These are phyloP conservation scores for Drosophila kepulauana DNA, from an alignment of 1,140 invertebrate species.

Conservation along the genomic window DNA sequence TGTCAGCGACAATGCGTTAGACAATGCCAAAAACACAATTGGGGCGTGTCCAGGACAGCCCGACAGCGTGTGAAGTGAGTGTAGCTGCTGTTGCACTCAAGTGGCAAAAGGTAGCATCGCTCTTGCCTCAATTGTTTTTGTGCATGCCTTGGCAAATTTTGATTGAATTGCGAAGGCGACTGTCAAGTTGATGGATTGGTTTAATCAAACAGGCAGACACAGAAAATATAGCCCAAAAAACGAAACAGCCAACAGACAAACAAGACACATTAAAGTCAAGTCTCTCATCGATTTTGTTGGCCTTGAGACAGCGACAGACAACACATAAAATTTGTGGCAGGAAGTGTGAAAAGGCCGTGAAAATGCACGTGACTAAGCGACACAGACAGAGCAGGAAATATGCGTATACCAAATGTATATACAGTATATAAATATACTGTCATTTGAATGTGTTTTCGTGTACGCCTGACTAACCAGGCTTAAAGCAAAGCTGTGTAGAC, in stretches of 20 bases:
- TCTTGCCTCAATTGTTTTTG: conserved; percentile 68
- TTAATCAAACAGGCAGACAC: conserved; percentile 57
- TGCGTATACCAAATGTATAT: not conserved
- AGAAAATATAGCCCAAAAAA: too few species aligned
- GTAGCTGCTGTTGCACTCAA: conserved; percentile 15
- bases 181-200: conserved; percentile 67
- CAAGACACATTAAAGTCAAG: conserved; percentile 8
- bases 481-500: conserved; percentile 52
- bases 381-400: conserved; percentile 58
- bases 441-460: not conserved
- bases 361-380: conserved; percentile 4
- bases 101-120: conserved; percentile 43
- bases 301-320: conserved; percentile 9
- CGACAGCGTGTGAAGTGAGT: conserved; percentile 32
- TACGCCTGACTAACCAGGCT: conserved; percentile 4
- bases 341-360: conserved; percentile 17
- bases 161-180: conserved; percentile 67
- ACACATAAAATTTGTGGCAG: conserved; percentile 18
- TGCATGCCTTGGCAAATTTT: conserved; percentile 74
- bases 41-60: conserved; percentile 66
- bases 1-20: conserved; percentile 72
- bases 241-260: too few species aligned
- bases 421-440: not conserved
- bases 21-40: conserved; percentile 83
- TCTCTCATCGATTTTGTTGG: conserved; percentile 14